Conservation (phyloP, 2,113 vertebrate species). For the Asarcornis scutulata region DNA sequence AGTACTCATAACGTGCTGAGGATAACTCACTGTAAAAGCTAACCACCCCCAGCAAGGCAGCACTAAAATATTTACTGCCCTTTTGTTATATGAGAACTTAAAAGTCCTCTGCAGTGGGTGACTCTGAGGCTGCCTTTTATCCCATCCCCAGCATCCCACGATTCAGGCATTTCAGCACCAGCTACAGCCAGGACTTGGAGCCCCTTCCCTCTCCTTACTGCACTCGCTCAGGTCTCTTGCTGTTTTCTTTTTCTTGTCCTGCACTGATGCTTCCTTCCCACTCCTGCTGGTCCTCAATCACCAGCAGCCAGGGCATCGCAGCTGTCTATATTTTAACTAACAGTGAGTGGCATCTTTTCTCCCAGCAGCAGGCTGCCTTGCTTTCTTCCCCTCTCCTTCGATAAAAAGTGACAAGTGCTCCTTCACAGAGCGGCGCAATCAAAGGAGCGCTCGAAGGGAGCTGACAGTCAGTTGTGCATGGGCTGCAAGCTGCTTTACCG, state of each 20-base stretch:
- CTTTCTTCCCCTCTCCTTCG: constrained; percentile 45
- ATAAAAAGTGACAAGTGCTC: constrained; percentile 59
- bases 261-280: constrained; percentile 11
- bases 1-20: neutral
- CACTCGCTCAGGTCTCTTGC: neutral
- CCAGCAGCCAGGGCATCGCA: neutral
- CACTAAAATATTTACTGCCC: neutral
- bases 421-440: constrained; percentile 30
- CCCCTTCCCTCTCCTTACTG: neutral
- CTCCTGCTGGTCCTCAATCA: constrained; percentile 21
- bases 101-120: neutral
- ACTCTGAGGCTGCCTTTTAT: neutral
- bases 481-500: constrained; percentile 6
- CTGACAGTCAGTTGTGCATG: neutral
- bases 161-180: neutral
- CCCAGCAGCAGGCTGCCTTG: constrained; percentile 42
- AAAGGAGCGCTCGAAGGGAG: constrained; percentile 36
- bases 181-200: neutral
- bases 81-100: neutral
- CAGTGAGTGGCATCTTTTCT: constrained; percentile 53
- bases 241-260: neutral
- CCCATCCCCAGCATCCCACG: neutral
- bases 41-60: neutral
- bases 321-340: constrained; percentile 36
- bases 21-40: neutral